Conservation (phyloP, 2,797 vertebrate species). For the Carapus acus region DNA sequence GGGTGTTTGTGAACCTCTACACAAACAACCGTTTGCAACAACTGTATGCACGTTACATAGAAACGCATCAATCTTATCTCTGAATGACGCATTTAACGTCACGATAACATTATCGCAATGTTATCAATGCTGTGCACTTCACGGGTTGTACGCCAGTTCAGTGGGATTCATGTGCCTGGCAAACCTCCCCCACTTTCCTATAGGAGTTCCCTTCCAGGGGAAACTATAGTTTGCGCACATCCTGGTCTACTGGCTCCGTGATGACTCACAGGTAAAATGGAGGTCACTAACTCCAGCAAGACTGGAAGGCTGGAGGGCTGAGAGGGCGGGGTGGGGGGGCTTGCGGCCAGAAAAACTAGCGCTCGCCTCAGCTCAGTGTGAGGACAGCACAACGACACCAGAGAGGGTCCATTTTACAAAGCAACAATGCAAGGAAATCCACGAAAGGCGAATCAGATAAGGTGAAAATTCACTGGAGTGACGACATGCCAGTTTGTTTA, state of each 20-base stretch:
- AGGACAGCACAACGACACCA: slow-evolving; percentile 51
- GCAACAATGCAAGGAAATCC: slow-evolving; percentile 67
- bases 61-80: too few species aligned
- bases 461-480: slow-evolving; percentile 51
- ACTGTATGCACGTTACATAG: too few species aligned
- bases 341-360: too few species aligned
- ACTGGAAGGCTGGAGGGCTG: slow-evolving; percentile 11
- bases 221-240: slow-evolving; percentile 48
- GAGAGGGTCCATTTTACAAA: slow-evolving; percentile 48
- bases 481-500: slow-evolving; percentile 24
- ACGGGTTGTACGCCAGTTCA: slow-evolving; percentile 4
- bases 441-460: slow-evolving; percentile 67
- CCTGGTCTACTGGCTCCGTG: slow-evolving; percentile 29
- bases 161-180: slow-evolving; percentile 20
- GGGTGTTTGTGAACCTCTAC: too few species aligned
- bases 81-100: too few species aligned
- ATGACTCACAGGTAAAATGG: slow-evolving; percentile 67
- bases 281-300: slow-evolving; percentile 55
- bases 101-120: too few species aligned
- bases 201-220: slow-evolving; percentile 37
- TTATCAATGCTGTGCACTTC: too few species aligned
- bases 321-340: too few species aligned
- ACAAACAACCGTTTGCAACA: too few species aligned
- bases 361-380: slow-evolving; percentile 24
- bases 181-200: too few species aligned